phyloP scores from a whole-genome alignment of 1,140 invertebrate genomes.

The Aethina tumida region DNA sequence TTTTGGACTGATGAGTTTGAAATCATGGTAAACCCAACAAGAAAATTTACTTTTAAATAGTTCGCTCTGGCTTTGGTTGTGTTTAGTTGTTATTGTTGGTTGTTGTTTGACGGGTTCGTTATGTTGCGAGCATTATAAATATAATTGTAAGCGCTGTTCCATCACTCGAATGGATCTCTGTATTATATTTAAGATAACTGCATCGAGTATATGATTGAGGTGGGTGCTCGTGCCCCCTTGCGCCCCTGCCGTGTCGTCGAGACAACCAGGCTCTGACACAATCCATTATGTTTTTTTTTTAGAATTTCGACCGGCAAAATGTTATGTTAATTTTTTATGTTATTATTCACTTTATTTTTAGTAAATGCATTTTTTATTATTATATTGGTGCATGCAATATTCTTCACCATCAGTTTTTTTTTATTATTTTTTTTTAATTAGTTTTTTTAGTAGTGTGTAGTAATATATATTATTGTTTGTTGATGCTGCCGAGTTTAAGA shows the following conservation, averaged over 20 bases:
- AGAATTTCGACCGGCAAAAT: no score
- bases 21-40: no score
- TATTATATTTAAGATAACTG: no score
- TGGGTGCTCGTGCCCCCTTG: slow-evolving; percentile 31
- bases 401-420: slow-evolving; percentile 21
- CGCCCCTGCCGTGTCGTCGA: slow-evolving; percentile 16
- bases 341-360: slow-evolving; percentile 27
- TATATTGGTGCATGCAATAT: slow-evolving; percentile 37
- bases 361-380: slow-evolving; percentile 24
- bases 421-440: slow-evolving; percentile 25
- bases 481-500: slow-evolving; percentile 40
- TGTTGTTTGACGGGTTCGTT: no score
- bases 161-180: no score
- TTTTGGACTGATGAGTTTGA: no score
- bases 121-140: no score
- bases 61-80: no score
- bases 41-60: no score
- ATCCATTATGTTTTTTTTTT: slow-evolving; percentile 20
- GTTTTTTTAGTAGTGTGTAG: slow-evolving; percentile 33
- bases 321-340: slow-evolving; percentile 25
- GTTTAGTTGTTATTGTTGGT: no score
- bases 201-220: no score
- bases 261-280: slow-evolving; percentile 15
- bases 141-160: no score
- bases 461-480: slow-evolving; percentile 35